Base-by-base conservation (phyloP, 1,140 invertebrate species). In the Dreissena polymorpha region DNA sequence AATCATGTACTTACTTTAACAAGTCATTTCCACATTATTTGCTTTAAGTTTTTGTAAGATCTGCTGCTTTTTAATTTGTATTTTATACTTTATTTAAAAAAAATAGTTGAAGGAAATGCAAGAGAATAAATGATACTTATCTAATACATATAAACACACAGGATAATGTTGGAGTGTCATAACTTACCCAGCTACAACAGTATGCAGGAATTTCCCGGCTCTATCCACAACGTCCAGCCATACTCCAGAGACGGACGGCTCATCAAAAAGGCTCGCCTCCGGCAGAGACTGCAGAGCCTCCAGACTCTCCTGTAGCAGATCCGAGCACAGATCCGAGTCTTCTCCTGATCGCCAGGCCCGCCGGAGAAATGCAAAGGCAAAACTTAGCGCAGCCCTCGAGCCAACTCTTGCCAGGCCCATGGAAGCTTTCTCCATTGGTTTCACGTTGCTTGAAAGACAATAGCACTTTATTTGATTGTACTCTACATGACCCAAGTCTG, bases 171-270 rank as follows among this genome's bases (percentile, higher is more conserved):
- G 39, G 39, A 39, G 39, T 39, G 2, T 8, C 39, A 39, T 39
- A 51, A 91, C 93, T 92, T 95, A 98, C 95, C 97, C 97, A 55
- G 96, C 95, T 25, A 98, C 97, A 88, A 99, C 97, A 93, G 97
- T 96, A 90, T 96, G 95, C 50, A 99, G 94, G 93, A 99, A 99
- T 93, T 97, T 97, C 0, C 96, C 95, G 55, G 97, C 97, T 92
- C 97, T 95, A 90, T 98, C 97, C 14, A 99, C 96, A 7, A 98
- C 97, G 94, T 99, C 97, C 29, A 98, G 93, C 97, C 98, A 99
- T 13, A 99, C 96, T 53, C 95, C 94, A 7, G 96, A 97, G 13
- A 97, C 95, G 74, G 93, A 94, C 89, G 92, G 93, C 74, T 97
- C 95, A 77, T 98, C 96, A 91, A 98, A 98, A 8, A 99, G 93